Base-by-base conservation (phyloP, 2,888 invertebrate species). In the Eledone cirrhosa region DNA sequence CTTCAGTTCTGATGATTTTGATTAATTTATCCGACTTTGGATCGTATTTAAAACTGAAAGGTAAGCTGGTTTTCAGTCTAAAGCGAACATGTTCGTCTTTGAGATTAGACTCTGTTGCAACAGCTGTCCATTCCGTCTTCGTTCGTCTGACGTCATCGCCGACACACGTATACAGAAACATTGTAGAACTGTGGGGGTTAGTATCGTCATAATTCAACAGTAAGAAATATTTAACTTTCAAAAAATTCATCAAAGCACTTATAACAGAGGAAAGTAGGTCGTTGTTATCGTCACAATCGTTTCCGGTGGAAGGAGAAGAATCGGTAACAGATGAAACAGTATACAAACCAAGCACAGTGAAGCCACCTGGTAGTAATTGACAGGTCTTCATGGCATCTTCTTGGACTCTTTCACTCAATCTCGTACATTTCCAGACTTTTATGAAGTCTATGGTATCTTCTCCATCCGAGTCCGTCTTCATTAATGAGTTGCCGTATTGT, bases 1-100 rank as follows among this genome's bases (percentile, higher is more conserved):
- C 72, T 72, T 72, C 72, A 11, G 72, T 72, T 72, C 41, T 33
- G 72, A 72, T 72, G n/a, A 11, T 33, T 24, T 41, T 72, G 31
- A 72, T 72, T 29, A 72, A 41, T 41, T 41, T 72, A 72, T 72
- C 72, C n/a, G 72, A 72, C 72, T 72, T 72, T 19, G 72, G 72
- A 22, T 72, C 72, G 72, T 27, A 72, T n/a, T 72, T 72, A 41
- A 72, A 72, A n/a, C 33, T 72, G 19, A 72, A 41, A 31, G 72
- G 72, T 7, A 72, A n/a, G 31, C 19, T 29, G 41, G 33, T 72
- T 72, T 72, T 72, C 19, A 72, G 41, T n/a, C 72, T 72, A 13
- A 72, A 72, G 19, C 72, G 72, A 72, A 72, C 33, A 31, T 72
- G 72, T 72, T 41, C 72, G 29, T 72, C 72, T 7, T 41, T 41